Evolutionary conservation across 2,888 invertebrate species (phyloP), one percentile per base, ranked within the genome.

Genomic region (Nymphalis urticae): DNA sequence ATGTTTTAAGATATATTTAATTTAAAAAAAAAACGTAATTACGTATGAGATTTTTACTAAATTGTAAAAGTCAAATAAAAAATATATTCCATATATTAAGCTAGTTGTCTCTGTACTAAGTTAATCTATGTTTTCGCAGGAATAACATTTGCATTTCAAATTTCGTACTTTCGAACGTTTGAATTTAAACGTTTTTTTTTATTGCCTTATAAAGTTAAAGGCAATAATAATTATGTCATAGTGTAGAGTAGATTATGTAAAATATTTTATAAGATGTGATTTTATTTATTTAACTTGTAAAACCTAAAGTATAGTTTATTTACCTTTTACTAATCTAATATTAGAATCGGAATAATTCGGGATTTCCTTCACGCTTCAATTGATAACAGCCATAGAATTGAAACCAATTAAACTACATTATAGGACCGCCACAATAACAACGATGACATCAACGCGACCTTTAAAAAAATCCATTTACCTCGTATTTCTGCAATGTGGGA

Each of bases 401-500:
- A 19, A 36, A 58, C 19, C 9, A 65, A 47, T 66, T 61, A 19
- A 56, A 48, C 16, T 62, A 32, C 24, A n/a, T 21, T 21, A 27
- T 16, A 19, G 36, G 32, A 32, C 62, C 56, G 54, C 17, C 47
- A 42, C 54, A 17, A 47, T 27, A 27, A 48, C 17, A n/a, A 36
- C 16, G 48, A 66, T 62, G 66, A 54, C 66, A 66, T 66, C 61
- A 64, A 61, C 64, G 36, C 54, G 62, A 69, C 36, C 64, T 32
- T 67, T 24, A 53, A 64, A 58, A 58, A 54, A 47, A 69, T 51
- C 6, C 61, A 82, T 84, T 93, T 94, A 97, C 97, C 97, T 96
- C 96, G 95, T 84, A 96, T 96, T 90, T 96, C 95, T 78, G 95
- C 96, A 85, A 97, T 97, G 89, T 97, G 97, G 67, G 96, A 95